Percentiles rank a stretch among this genome's conserved stretches.
These are phyloP conservation scores for Platycnemis pennipes DNA, from an alignment of 2,888 invertebrate species.

Conservation along the genomic window DNA sequence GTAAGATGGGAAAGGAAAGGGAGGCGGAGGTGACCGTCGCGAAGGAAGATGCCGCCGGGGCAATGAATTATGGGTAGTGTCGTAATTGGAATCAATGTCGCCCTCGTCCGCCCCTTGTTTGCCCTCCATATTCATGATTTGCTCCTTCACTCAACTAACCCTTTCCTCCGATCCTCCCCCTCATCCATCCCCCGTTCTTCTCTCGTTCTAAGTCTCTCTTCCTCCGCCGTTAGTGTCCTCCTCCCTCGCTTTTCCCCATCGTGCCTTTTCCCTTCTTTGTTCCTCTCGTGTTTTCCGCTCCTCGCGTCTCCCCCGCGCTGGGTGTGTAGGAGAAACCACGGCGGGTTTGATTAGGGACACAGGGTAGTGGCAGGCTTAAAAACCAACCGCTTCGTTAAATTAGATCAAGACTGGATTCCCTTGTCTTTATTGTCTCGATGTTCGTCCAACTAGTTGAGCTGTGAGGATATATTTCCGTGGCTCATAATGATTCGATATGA, in stretches of 20 bases:
- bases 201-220: neutral
- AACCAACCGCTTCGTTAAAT: neutral
- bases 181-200: neutral
- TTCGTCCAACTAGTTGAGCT: neutral
- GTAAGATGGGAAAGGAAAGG: neutral
- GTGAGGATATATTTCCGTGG: neutral
- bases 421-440: neutral
- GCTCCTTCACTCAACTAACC: constrained; percentile 25
- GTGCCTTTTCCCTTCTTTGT: neutral
- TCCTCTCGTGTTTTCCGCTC: neutral
- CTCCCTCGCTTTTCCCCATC: neutral
- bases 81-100: constrained; percentile 67
- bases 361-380: neutral
- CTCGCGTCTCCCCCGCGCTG: neutral
- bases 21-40: neutral
- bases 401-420: neutral
- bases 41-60: constrained; percentile 49
- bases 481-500: neutral
- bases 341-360: neutral
- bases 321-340: neutral
- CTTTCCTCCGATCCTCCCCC: neutral
- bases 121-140: constrained; percentile 65
- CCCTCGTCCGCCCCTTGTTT: neutral
- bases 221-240: neutral
- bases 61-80: constrained; percentile 67